These are phyloP conservation scores for Sphecodes monilicornis DNA, from an alignment of 2,888 invertebrate species.

Conservation along the genomic window DNA sequence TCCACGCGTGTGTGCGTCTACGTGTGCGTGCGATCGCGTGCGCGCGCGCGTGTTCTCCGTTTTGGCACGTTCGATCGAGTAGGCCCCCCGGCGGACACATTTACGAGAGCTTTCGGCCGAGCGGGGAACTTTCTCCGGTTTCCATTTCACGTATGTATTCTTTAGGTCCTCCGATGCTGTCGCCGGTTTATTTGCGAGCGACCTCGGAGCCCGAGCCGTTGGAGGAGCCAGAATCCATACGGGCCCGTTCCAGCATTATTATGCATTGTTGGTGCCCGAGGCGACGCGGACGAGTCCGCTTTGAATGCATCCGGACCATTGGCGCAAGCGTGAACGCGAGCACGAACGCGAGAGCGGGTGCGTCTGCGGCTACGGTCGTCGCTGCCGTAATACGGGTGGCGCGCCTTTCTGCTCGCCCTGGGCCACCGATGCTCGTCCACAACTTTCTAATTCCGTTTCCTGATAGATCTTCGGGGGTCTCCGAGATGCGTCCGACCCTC, in stretches of 20 bases:
- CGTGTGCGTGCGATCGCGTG: too few species aligned
- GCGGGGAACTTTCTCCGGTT: not conserved
- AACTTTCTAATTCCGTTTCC: constrained; percentile 1
- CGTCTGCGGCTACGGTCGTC: not conserved
- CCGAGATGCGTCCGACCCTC: not conserved
- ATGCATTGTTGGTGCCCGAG: constrained; percentile 62
- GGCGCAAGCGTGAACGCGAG: not conserved
- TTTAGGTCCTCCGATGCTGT: not conserved
- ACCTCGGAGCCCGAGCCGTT: constrained; percentile 52
- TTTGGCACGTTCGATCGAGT: not conserved
- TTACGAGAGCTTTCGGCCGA: constrained; percentile 1
- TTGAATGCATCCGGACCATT: not conserved
- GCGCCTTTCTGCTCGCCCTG: not conserved
- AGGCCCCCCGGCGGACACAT: not conserved
- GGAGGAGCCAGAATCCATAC: constrained; percentile 52
- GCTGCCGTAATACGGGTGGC: not conserved
- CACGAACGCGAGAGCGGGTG: not conserved
- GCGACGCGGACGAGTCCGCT: constrained; percentile 27
- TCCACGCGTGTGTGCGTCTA: too few species aligned
- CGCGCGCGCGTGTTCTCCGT: not conserved
- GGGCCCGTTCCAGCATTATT: constrained; percentile 57
- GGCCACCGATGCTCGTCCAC: not conserved
- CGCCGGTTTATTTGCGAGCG: constrained; percentile 55
- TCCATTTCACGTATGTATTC: constrained; percentile 22
- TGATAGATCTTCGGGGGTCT: not conserved